Evolutionary conservation across 2,888 invertebrate genomes (phyloP).

Genomic region (Gnatocerus cornutus): DNA sequence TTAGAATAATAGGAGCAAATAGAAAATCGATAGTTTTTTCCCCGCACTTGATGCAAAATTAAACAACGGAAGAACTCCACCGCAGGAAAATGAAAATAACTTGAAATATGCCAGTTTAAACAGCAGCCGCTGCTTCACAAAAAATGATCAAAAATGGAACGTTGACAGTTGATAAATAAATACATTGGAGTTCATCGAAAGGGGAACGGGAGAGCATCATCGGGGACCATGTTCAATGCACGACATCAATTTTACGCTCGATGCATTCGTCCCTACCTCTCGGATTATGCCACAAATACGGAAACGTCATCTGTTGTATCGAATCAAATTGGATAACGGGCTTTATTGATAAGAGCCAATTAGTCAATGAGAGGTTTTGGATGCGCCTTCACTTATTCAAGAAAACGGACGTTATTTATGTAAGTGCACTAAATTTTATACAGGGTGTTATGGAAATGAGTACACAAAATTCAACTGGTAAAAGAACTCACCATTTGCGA

Average conservation of each 20-base stretch:
- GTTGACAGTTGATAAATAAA: constrained; percentile 43
- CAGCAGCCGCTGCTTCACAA: constrained; percentile 3
- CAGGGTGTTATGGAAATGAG: no score
- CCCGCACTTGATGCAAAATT: no score
- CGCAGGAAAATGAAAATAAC: no score
- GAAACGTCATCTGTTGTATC: constrained; percentile 8
- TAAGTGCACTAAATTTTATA: constrained; percentile 26
- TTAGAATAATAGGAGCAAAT: no score
- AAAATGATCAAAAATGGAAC: constrained; percentile 30
- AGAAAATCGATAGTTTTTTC: no score
- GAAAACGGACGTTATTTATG: no score
- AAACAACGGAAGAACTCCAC: no score
- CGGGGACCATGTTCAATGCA: constrained; percentile 30
- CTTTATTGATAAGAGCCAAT: constrained; percentile 13
- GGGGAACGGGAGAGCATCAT: constrained; percentile 8
- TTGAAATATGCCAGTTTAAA: no score
- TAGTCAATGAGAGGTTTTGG: background rate
- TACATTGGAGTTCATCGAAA: constrained; percentile 30
- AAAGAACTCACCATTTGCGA: no score
- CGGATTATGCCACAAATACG: constrained; percentile 9
- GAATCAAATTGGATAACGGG: constrained; percentile 8
- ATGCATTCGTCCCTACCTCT: constrained; percentile 50
- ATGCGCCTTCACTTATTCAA: background rate
- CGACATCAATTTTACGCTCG: constrained; percentile 51
- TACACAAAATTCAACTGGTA: no score